Evolutionary conservation across 1,140 invertebrate species (phyloP).

Genomic region (Spodoptera litura): DNA sequence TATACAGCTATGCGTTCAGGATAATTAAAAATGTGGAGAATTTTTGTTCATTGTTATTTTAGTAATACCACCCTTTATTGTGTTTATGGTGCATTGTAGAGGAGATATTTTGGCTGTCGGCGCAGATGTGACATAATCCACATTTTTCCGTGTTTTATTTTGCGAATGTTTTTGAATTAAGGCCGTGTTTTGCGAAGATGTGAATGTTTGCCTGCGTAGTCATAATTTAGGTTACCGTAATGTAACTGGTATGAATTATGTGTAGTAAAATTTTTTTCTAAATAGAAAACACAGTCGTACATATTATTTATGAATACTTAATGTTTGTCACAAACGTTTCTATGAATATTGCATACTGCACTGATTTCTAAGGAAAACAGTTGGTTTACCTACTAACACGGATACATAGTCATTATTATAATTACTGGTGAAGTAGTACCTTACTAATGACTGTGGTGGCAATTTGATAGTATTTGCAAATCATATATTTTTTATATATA

Average conservation of each 20-base stretch:
- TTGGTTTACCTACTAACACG: neutral
- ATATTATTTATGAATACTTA: constrained; percentile 9
- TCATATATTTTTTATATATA: too few relatives aligned
- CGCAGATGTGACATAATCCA: constrained; percentile 12
- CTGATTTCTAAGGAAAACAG: constrained; percentile 6
- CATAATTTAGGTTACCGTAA: neutral
- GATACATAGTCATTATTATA: neutral
- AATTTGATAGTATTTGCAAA: too few relatives aligned
- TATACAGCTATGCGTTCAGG: constrained; percentile 36
- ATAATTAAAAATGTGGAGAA: constrained; percentile 40
- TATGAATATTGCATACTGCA: neutral
- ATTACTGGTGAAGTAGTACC: neutral
- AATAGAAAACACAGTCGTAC: too few relatives aligned
- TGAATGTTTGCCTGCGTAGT: constrained; percentile 11
- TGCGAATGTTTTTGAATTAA: constrained; percentile 3
- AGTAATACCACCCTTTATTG: constrained; percentile 35
- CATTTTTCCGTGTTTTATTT: constrained; percentile 15
- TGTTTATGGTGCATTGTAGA: constrained; percentile 33
- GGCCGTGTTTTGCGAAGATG: constrained; percentile 15
- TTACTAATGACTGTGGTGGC: too few relatives aligned
- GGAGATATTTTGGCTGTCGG: constrained; percentile 26
- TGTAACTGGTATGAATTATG: too few relatives aligned
- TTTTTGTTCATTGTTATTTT: constrained; percentile 39
- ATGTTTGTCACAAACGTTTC: neutral
- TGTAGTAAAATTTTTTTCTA: too few relatives aligned